Percentiles rank a stretch among this genome's conserved stretches.
Evolutionary conservation across 2,888 invertebrate genomes (phyloP).

Genomic region (Muschampia staudingeri): DNA sequence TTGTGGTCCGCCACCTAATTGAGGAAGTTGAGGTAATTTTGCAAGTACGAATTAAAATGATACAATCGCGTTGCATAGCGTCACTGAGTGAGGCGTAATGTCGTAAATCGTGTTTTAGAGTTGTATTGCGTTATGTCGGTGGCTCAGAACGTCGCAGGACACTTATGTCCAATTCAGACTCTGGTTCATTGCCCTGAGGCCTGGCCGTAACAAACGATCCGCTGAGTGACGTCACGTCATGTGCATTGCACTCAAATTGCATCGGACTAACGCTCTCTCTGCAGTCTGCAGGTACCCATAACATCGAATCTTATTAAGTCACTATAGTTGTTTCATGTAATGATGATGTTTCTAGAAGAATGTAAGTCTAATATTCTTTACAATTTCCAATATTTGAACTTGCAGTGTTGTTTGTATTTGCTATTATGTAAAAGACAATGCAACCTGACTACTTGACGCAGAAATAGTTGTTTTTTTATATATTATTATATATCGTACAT

Average conservation of each 20-base stretch:
- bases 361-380: background rate
- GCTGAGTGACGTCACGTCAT: conserved; percentile 85
- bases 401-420: background rate
- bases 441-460: no score
- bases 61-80: conserved; percentile 75
- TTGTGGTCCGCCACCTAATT: conserved; percentile 60
- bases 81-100: conserved; percentile 71
- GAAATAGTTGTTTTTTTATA: no score
- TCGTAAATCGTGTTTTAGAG: conserved; percentile 80
- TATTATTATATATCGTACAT: no score
- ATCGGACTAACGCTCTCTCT: conserved; percentile 71
- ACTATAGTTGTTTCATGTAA: conserved; percentile 11
- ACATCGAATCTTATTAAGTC: conserved; percentile 33
- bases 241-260: conserved; percentile 84
- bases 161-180: conserved; percentile 87
- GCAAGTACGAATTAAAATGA: conserved; percentile 67
- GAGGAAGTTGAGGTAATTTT: conserved; percentile 70
- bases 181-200: conserved; percentile 86
- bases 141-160: conserved; percentile 80
- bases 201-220: conserved; percentile 81
- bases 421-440: background rate
- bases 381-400: background rate
- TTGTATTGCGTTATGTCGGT: conserved; percentile 78
- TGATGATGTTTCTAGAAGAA: background rate
- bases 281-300: conserved; percentile 48